Evolutionary conservation across 64 coral and sea anemone genomes (phyloP).

Genomic region (Montipora sp.): DNA sequence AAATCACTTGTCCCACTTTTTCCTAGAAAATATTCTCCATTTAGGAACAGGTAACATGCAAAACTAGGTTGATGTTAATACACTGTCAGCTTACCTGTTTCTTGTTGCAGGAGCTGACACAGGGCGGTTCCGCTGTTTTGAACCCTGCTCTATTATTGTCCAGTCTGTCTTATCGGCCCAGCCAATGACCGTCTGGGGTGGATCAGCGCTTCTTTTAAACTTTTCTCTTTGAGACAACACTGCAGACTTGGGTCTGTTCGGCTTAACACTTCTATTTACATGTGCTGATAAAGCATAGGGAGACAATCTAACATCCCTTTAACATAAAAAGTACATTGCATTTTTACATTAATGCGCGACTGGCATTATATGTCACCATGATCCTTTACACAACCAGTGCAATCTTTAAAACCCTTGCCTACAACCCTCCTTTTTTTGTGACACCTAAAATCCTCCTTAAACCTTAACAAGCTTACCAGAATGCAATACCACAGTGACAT

Average conservation of each 20-base stretch:
- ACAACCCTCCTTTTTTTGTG: too few relatives aligned
- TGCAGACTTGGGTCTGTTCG: constrained; percentile 77
- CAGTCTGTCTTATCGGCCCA: constrained; percentile 57
- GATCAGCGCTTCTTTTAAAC: constrained; percentile 37
- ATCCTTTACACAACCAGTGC: too few relatives aligned
- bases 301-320: constrained; percentile 70
- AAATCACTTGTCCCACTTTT: too few relatives aligned
- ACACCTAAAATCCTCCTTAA: too few relatives aligned
- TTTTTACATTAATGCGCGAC: neutral
- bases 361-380: neutral
- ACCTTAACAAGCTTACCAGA: too few relatives aligned
- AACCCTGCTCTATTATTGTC: neutral
- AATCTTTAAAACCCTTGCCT: too few relatives aligned
- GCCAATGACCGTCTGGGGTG: constrained; percentile 39
- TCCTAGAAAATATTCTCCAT: too few relatives aligned
- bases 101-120: constrained; percentile 71
- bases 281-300: constrained; percentile 72
- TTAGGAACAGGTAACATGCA: too few relatives aligned
- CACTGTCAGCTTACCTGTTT: constrained; percentile 44
- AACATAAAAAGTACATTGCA: neutral
- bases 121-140: constrained; percentile 64
- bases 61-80: neutral
- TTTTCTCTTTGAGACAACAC: constrained; percentile 18
- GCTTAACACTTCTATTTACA: neutral
- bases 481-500: too few relatives aligned